Conservation (phyloP, 1,140 invertebrate species). For the Vanessa tameamea region DNA sequence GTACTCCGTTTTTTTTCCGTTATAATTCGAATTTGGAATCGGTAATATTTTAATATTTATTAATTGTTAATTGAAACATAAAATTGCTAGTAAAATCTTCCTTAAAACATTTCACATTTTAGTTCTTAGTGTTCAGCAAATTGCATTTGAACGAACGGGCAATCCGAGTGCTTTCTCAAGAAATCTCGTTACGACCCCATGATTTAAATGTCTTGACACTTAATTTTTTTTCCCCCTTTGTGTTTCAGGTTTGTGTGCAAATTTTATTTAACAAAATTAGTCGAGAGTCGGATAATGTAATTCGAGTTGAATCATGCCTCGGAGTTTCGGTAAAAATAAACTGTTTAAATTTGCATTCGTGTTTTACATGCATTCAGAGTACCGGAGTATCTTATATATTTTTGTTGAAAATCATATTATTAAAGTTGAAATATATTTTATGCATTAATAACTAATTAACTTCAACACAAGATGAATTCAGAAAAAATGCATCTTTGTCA, state of each 20-base stretch:
- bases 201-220: slow-evolving; percentile 75
- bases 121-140: slow-evolving; percentile 46
- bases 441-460: too few relatives aligned
- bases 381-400: not conserved
- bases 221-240: slow-evolving; percentile 58
- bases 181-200: slow-evolving; percentile 65
- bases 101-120: slow-evolving; percentile 28
- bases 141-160: slow-evolving; percentile 61
- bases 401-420: not conserved
- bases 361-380: too few relatives aligned
- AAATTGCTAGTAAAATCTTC: too few relatives aligned
- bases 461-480: too few relatives aligned
- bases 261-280: slow-evolving; percentile 67
- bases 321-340: slow-evolving; percentile 20
- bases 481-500: too few relatives aligned
- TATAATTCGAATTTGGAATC: too few relatives aligned
- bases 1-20: too few relatives aligned
- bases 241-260: slow-evolving; percentile 64
- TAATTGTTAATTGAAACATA: too few relatives aligned
- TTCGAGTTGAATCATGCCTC: slow-evolving; percentile 52
- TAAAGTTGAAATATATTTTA: too few relatives aligned
- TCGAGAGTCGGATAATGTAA: slow-evolving; percentile 54
- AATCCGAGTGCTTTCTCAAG: slow-evolving; percentile 57
- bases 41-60: too few relatives aligned
- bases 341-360: not conserved